A percentile compares a stretch with the other conserved stretches of the same genome.
Evolutionary conservation across 1,140 invertebrate species (phyloP).

Genomic region (Sipha flava): DNA sequence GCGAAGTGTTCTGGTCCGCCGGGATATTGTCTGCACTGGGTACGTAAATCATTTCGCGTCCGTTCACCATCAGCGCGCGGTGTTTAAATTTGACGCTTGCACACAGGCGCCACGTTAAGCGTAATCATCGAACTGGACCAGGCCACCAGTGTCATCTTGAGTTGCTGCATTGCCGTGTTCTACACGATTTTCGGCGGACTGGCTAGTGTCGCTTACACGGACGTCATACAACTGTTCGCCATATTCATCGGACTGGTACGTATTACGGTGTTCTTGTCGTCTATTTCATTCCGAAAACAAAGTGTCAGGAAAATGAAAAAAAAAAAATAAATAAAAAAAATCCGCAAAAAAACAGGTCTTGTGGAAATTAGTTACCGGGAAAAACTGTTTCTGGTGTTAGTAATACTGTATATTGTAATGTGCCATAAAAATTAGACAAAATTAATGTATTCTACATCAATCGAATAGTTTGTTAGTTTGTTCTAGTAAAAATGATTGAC

Average conservation of each 20-base stretch:
- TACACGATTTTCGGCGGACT: conserved; percentile 97
- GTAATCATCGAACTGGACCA: conserved; percentile 96
- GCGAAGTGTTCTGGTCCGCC: conserved; percentile 96
- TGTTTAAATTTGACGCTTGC: background rate
- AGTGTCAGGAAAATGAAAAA: too few relatives aligned
- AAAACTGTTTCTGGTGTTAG: too few relatives aligned
- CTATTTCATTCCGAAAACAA: too few relatives aligned
- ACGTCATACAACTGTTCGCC: conserved; percentile 97
- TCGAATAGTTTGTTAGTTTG: too few relatives aligned
- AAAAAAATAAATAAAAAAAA: too few relatives aligned
- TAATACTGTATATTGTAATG: too few relatives aligned
- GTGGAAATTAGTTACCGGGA: too few relatives aligned
- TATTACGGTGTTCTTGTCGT: conserved; percentile 31
- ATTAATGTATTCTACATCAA: too few relatives aligned
- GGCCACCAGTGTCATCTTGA: conserved; percentile 83
- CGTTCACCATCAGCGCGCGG: background rate
- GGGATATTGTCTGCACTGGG: conserved; percentile 91
- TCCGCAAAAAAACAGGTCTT: too few relatives aligned
- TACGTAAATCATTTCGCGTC: conserved; percentile 38
- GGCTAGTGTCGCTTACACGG: conserved; percentile 97
- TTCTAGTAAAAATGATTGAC: too few relatives aligned
- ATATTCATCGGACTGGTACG: conserved; percentile 91
- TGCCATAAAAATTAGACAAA: too few relatives aligned
- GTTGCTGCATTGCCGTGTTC: conserved; percentile 89
- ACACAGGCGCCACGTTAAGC: conserved; percentile 76